Conservation (phyloP, 2,797 vertebrate genomes). For the Garrulus glandarius region DNA sequence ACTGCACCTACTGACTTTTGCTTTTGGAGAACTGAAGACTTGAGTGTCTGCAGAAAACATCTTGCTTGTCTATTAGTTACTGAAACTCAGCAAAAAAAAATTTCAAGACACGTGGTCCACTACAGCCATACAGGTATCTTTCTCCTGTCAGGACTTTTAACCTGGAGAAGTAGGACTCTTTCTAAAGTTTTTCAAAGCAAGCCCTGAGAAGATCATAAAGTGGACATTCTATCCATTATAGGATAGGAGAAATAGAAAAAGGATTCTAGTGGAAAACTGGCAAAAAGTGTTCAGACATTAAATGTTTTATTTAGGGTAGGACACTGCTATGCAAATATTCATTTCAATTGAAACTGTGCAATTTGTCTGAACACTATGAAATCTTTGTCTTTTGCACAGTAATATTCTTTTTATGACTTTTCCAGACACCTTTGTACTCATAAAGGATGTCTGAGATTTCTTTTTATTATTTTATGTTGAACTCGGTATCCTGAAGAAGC, state of each 20-base stretch:
- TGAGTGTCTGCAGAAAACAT: not conserved
- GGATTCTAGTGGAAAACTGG: not conserved
- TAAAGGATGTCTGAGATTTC: conserved; percentile 1
- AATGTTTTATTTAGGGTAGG: not conserved
- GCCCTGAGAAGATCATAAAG: not conserved
- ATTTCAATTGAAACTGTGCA: not conserved
- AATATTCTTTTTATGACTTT: conserved; percentile 12
- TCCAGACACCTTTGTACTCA: not conserved
- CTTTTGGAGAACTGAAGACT: not conserved
- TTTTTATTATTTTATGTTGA: conserved; percentile 11
- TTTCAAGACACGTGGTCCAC: not conserved
- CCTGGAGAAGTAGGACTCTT: not conserved
- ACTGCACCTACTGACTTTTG: not conserved
- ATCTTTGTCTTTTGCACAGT: not conserved
- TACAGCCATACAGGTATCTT: not conserved
- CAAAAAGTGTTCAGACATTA: not conserved
- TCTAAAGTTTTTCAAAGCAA: not conserved
- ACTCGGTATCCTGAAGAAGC: not conserved
- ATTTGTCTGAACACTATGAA: not conserved
- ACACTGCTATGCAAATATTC: not conserved
- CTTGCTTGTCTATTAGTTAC: not conserved
- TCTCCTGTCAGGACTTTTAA: not conserved
- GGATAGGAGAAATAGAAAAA: not conserved
- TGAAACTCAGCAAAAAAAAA: not conserved
- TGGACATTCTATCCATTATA: not conserved